A percentile compares a stretch with the other conserved stretches of the same genome.
Evolutionary conservation across 1,140 invertebrate genomes (phyloP).

Genomic region (Nebria ingens): DNA sequence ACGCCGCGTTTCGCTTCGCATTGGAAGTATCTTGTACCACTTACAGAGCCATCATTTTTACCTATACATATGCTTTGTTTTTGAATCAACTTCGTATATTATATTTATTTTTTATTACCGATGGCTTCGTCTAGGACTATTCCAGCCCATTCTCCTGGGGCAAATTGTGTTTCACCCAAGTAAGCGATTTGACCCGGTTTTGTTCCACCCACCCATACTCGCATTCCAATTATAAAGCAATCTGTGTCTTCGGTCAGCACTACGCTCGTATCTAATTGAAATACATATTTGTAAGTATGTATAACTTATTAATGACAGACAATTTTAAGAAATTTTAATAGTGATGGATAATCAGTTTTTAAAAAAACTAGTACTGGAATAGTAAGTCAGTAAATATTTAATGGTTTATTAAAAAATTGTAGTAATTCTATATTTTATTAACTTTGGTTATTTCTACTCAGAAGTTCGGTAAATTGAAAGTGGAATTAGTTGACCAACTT

Average conservation of each 20-base stretch:
- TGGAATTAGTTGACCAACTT: too few species aligned
- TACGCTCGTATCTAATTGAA: slow-evolving; percentile 60
- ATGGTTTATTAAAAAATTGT: too few species aligned
- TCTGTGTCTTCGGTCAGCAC: slow-evolving; percentile 82
- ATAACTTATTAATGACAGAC: too few species aligned
- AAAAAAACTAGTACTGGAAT: too few species aligned
- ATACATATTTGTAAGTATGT: background rate
- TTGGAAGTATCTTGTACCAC: slow-evolving; percentile 85
- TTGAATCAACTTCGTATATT: background rate
- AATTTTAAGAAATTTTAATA: too few species aligned
- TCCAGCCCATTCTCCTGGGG: slow-evolving; percentile 92
- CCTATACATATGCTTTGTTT: slow-evolving; percentile 42
- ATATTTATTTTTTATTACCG: slow-evolving; percentile 45
- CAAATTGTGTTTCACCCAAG: slow-evolving; percentile 96
- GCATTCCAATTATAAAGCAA: slow-evolving; percentile 91
- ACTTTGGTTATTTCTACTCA: too few species aligned
- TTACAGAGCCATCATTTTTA: slow-evolving; percentile 95
- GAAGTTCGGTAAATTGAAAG: too few species aligned
- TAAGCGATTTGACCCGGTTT: slow-evolving; percentile 92
- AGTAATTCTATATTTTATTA: too few species aligned
- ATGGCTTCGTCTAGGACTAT: slow-evolving; percentile 89
- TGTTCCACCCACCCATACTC: slow-evolving; percentile 91
- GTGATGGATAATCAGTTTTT: too few species aligned
- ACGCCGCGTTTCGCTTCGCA: slow-evolving; percentile 89
- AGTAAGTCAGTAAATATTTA: too few species aligned